Conservation (phyloP, 2,888 invertebrate genomes). For the Morpho helenor region DNA sequence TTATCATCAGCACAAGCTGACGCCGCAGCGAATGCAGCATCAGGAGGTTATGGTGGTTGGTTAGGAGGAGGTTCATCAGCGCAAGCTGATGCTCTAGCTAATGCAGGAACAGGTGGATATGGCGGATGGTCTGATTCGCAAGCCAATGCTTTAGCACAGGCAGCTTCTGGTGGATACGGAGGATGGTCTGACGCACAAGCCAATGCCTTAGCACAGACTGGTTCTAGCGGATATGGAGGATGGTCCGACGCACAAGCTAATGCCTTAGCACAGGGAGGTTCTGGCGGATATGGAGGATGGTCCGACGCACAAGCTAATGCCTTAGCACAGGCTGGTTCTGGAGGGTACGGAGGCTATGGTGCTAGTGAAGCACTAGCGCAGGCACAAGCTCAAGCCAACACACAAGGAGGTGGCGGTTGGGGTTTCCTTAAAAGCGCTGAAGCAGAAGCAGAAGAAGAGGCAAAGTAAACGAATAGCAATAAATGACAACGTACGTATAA, state of each 20-base stretch:
- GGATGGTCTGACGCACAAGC: neutral
- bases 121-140: neutral
- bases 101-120: slow-evolving; percentile 5
- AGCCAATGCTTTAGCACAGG: slow-evolving; percentile 2
- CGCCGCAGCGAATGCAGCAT: slow-evolving; percentile 23
- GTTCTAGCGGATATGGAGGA: slow-evolving; percentile 1
- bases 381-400: slow-evolving; percentile 9
- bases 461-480: neutral
- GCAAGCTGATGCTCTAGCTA: neutral
- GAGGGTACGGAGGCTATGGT: slow-evolving; percentile 19
- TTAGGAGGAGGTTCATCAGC: slow-evolving; percentile 6
- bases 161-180: slow-evolving; percentile 3
- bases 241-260: neutral
- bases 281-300: slow-evolving; percentile 18
- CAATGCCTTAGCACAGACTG: slow-evolving; percentile 6
- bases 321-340: slow-evolving; percentile 19
- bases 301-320: slow-evolving; percentile 22
- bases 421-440: slow-evolving; percentile 14
- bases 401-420: slow-evolving; percentile 10
- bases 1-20: slow-evolving; percentile 24
- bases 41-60: neutral
- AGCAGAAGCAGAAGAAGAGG: slow-evolving; percentile 14
- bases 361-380: slow-evolving; percentile 15
- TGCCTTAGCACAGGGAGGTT: slow-evolving; percentile 7
- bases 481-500: slow-evolving; percentile 10